Evolutionary conservation across 2,113 vertebrate genomes (phyloP).

Genomic region (Mormyrus iriodes): DNA sequence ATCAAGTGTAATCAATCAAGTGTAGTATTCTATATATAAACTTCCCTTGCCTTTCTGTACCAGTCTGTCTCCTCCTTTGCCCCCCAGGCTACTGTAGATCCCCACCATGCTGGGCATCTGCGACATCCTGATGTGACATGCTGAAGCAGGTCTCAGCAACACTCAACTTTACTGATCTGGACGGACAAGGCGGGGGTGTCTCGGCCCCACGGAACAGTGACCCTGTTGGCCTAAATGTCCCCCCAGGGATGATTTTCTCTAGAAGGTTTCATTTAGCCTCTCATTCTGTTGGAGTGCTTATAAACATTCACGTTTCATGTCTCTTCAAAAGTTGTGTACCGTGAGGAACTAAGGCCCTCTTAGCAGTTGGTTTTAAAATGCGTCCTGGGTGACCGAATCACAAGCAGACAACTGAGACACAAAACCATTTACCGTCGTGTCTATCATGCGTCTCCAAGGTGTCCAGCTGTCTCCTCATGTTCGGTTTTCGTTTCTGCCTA

Average conservation of each 20-base stretch:
- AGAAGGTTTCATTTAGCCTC: background rate
- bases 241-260: background rate
- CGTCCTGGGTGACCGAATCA: background rate
- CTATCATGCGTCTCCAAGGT: background rate
- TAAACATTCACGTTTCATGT: background rate
- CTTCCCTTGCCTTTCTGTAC: background rate
- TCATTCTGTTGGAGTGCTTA: background rate
- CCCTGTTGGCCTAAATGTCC: constrained; percentile 28
- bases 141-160: constrained; percentile 42
- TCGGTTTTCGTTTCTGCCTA: background rate
- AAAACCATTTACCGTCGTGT: background rate
- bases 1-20: background rate
- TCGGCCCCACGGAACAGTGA: constrained; percentile 46
- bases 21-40: background rate
- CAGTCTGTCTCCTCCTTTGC: background rate
- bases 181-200: constrained; percentile 47
- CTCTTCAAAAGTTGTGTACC: background rate
- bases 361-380: background rate
- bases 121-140: constrained; percentile 17
- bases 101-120: background rate
- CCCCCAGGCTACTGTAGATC: background rate
- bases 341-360: background rate
- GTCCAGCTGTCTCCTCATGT: background rate
- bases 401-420: background rate
- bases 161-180: constrained; percentile 57